A percentile compares a stretch with the other conserved stretches of the same genome.
Evolutionary conservation across 2,888 invertebrate species (phyloP).

Genomic region (Lasioglossum vierecki): DNA sequence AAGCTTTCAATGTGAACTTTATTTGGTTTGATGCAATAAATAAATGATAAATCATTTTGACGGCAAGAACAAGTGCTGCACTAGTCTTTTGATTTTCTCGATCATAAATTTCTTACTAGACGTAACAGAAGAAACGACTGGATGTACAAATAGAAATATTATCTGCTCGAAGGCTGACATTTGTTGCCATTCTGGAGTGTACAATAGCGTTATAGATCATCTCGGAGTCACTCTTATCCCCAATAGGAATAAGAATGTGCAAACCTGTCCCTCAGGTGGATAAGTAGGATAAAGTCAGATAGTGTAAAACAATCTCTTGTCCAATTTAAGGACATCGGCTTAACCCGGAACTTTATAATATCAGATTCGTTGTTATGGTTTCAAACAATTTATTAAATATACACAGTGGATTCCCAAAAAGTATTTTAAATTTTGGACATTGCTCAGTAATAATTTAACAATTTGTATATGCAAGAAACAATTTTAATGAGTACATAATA

Average conservation of each 20-base stretch:
- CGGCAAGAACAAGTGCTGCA: too few relatives aligned
- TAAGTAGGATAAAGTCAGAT: neutral
- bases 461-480: too few relatives aligned
- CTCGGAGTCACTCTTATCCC: neutral
- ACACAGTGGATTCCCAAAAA: neutral
- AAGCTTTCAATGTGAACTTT: too few relatives aligned
- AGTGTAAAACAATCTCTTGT: neutral
- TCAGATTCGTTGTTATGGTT: neutral
- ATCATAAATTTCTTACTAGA: neutral
- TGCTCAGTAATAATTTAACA: too few relatives aligned
- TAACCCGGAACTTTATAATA: neutral
- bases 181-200: neutral
- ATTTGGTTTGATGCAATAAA: too few relatives aligned
- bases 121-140: neutral
- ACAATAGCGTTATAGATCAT: neutral
- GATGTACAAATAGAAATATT: neutral
- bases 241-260: neutral
- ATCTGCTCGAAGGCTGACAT: neutral
- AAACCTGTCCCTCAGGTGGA: neutral
- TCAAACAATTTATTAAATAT: neutral
- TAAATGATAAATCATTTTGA: too few relatives aligned
- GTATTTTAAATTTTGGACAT: neutral
- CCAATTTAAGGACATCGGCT: neutral
- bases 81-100: too few relatives aligned
- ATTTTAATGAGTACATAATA: too few relatives aligned